Conservation (phyloP, 1,140 invertebrate genomes). For the Zaprionus lachaisei region DNA sequence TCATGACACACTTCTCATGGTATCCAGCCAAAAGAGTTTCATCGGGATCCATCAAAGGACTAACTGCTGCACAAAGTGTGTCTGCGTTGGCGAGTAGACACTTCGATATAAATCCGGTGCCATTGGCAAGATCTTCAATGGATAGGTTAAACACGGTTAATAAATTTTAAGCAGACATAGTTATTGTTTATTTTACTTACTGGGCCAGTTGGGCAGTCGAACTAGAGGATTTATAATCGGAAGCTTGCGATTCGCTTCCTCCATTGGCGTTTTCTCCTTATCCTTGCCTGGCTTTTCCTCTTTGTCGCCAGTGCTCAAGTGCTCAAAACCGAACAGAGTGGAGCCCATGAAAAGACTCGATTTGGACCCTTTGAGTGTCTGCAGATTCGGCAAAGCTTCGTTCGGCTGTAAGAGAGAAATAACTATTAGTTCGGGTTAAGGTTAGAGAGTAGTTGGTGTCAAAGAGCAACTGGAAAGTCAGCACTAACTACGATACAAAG, state of each 20-base stretch:
- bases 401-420: slow-evolving; percentile 83
- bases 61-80: slow-evolving; percentile 96
- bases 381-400: slow-evolving; percentile 85
- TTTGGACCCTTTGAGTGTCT: slow-evolving; percentile 86
- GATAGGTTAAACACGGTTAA: not conserved
- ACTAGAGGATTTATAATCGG: slow-evolving; percentile 96
- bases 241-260: slow-evolving; percentile 88
- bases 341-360: slow-evolving; percentile 85
- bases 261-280: slow-evolving; percentile 80
- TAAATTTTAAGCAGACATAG: not conserved
- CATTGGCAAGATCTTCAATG: slow-evolving; percentile 86
- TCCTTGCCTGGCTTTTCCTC: slow-evolving; percentile 67
- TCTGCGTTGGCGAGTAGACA: slow-evolving; percentile 98
- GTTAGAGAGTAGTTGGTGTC: slow-evolving; percentile 43
- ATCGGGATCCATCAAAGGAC: slow-evolving; percentile 96
- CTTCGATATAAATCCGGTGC: slow-evolving; percentile 93
- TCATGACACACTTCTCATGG: slow-evolving; percentile 98
- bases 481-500: slow-evolving; percentile 81
- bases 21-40: slow-evolving; percentile 96
- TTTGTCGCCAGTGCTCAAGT: slow-evolving; percentile 49
- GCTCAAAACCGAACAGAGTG: slow-evolving; percentile 76
- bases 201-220: slow-evolving; percentile 93
- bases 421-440: slow-evolving; percentile 42
- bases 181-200: slow-evolving; percentile 85
- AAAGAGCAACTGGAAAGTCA: slow-evolving; percentile 79